Evolutionary conservation across 2,888 invertebrate genomes (phyloP).

Genomic region (Archaeoteleia sp.): DNA sequence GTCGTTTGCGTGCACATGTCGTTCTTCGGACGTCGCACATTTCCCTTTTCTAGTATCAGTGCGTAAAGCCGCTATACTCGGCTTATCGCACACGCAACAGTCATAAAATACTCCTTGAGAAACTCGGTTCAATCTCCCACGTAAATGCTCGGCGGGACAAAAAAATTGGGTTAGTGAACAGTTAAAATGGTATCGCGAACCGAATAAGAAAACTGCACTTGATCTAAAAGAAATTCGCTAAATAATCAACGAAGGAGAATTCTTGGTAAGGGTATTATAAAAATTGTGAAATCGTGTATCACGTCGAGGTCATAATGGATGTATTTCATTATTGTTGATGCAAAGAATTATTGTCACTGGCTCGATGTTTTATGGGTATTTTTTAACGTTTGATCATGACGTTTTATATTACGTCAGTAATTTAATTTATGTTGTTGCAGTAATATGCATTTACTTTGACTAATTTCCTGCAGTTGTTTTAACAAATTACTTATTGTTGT

Average conservation of each 20-base stretch:
- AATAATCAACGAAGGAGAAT: constrained; percentile 13
- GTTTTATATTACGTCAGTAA: too few species aligned
- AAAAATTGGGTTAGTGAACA: constrained; percentile 26
- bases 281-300: constrained; percentile 7
- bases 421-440: too few species aligned
- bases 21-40: background rate
- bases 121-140: constrained; percentile 26
- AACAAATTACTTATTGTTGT: too few species aligned
- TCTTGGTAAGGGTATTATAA: constrained; percentile 5
- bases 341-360: constrained; percentile 3
- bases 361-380: too few species aligned
- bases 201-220: constrained; percentile 16
- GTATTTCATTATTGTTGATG: constrained; percentile 18
- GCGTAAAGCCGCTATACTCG: too few species aligned
- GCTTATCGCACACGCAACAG: constrained; percentile 18
- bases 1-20: constrained; percentile 11
- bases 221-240: constrained; percentile 11
- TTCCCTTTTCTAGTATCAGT: constrained; percentile 32
- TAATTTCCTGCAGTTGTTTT: too few species aligned
- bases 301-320: constrained; percentile 19
- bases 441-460: too few species aligned
- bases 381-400: too few species aligned
- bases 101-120: constrained; percentile 24
- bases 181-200: constrained; percentile 26
- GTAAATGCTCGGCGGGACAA: constrained; percentile 1